Base-by-base conservation (phyloP, 2,888 invertebrate species). In the Graphium colonna region DNA sequence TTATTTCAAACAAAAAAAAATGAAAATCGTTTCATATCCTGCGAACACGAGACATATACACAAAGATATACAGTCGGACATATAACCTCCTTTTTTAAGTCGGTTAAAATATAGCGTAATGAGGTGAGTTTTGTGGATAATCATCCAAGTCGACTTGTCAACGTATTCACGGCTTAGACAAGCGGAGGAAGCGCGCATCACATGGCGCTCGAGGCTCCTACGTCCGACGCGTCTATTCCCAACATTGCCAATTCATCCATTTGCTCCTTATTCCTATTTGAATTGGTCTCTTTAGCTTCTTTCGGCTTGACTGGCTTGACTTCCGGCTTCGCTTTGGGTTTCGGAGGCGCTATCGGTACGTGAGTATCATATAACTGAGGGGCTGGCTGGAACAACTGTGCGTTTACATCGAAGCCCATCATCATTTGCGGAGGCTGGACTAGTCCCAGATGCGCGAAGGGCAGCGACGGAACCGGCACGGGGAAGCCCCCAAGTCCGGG, bases 181-280 rank as follows among this genome's bases (percentile, higher is more conserved):
- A 7, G 26, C 3, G 26, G 26, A 26, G 26, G 26, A 7, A 7
- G 26, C 26, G 26, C 3, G 26, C 3, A 7, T 26, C 67, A 81
- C 44, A 81, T 79, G 5, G 81, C 75, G 4, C 4, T 5, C 4
- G 26, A 26, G 0, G 93, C 93, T 5, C 93, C 93, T 61, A 92
- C 92, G 72, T 97, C 96, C 28, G 93, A 93, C 5, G 94, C 95
- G 71, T 96, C 96, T 47, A 96, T 96, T 0, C 97, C 97, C 48
- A 97, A 86, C 94, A 97, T 93, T 1, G 95, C 95, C 55, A 96
- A 79, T 65, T 97, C 96, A 54, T 95, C 95, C 64, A 90, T 79
- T 66, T 91, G 94, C 71, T 81, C 90, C 77, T 73, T 89, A 79
- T 87, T 85, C n/a, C n/a, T n/a, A n/a, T n/a, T n/a, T n/a, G n/a